Evolutionary conservation across 92 coral and sea anemone genomes (phyloP).

Genomic region (Anthopleura xanthogrammica): DNA sequence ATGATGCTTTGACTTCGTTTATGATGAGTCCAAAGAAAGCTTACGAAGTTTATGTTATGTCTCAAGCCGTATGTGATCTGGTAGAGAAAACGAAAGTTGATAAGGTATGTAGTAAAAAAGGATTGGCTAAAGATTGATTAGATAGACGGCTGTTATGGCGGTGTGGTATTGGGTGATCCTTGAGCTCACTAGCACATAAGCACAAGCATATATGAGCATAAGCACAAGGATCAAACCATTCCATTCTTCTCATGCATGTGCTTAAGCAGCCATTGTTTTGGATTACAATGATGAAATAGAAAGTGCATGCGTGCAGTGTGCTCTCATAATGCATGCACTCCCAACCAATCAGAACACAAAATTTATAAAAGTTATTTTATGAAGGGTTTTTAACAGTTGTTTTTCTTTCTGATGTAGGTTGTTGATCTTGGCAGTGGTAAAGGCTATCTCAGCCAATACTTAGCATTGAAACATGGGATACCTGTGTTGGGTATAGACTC

Average conservation of each 20-base stretch:
- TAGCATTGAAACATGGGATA: conserved; percentile 66
- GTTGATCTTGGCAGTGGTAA: conserved; percentile 90
- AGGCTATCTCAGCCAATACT: conserved; percentile 77
- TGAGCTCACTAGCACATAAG: no score
- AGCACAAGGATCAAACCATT: no score
- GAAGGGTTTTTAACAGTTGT: background rate
- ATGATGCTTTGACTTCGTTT: conserved; percentile 45
- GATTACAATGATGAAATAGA: no score
- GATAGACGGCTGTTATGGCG: no score
- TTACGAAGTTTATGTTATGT: conserved; percentile 75
- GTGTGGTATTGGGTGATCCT: no score
- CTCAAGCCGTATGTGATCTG: conserved; percentile 50
- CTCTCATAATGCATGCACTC: no score
- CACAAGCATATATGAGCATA: no score
- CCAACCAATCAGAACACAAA: no score
- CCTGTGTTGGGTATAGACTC: conserved; percentile 77
- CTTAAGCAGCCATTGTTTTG: no score
- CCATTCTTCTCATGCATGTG: no score
- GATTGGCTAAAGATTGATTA: background rate
- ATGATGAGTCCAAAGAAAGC: conserved; percentile 85
- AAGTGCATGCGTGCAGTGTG: no score
- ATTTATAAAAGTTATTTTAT: no score
- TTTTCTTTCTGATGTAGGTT: conserved; percentile 37
- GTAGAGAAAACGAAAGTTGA: conserved; percentile 35
- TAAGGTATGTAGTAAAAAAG: conserved; percentile 41